A percentile compares a stretch with the other conserved stretches of the same genome.
Conservation (phyloP, 2,113 vertebrate species). For the Ursus arctos region DNA sequence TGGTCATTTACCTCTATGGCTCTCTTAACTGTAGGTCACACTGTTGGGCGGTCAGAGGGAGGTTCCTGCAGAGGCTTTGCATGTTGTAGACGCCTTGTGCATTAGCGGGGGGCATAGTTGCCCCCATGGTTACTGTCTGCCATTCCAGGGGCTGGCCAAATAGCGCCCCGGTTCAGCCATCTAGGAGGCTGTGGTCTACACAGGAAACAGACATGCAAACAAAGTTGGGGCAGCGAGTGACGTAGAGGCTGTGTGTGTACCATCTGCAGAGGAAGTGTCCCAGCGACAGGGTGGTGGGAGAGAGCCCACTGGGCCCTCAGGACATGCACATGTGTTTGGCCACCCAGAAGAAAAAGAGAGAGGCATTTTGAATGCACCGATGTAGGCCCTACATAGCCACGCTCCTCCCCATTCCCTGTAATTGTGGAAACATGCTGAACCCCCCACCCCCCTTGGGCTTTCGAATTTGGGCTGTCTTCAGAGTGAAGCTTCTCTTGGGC, state of each 20-base stretch:
- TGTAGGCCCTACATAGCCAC: too few species aligned
- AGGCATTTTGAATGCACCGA: not conserved
- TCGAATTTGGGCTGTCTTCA: too few species aligned
- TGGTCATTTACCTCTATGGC: not conserved
- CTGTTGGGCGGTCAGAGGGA: not conserved
- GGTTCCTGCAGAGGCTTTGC: not conserved
- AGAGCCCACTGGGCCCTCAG: not conserved
- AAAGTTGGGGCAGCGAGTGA: not conserved
- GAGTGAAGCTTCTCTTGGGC: not conserved
- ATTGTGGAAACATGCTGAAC: not conserved
- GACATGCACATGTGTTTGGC: not conserved
- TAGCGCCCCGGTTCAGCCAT: not conserved
- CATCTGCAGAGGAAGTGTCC: not conserved
- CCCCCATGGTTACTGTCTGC: not conserved
- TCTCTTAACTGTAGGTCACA: not conserved
- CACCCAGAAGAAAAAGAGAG: not conserved
- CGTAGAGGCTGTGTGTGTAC: not conserved
- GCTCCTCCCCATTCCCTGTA: not conserved
- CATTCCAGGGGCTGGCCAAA: not conserved
- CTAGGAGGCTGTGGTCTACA: not conserved
- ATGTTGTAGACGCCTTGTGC: not conserved
- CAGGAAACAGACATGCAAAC: conserved; percentile 39
- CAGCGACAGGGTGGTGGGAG: not conserved
- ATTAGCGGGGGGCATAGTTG: not conserved
- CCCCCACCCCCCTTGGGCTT: not conserved